Evolutionary conservation across 2,888 invertebrate genomes (phyloP), one percentile per base, ranked within the genome.

Genomic region (Scrobipalpa costella): DNA sequence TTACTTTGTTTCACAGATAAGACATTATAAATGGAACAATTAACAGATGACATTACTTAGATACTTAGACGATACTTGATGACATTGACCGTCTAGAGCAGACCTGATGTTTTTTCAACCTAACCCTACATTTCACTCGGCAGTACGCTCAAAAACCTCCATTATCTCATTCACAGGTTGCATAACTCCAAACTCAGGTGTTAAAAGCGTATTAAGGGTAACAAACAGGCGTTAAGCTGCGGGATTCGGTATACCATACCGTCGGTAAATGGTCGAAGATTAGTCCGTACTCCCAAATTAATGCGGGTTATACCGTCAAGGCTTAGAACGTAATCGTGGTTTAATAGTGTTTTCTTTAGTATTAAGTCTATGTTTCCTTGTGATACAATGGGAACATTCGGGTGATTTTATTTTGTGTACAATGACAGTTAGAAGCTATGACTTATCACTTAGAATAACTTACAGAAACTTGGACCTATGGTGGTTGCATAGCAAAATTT

Each of bases 191-290:
- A 63, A 50, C 49, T 81, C 88, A 88, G 87, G 90, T 90, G 90
- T 86, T 88, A 88, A 88, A 87, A 88, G 81, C 86, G 83, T 85
- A 88, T 88, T 87, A 89, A 78, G 78, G 50, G 80, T 78, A 77
- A 87, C 90, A 89, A 90, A 90, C 88, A 89, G 85, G 86, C 83
- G 87, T 77, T 89, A 90, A 89, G 88, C 86, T 79, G 77, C 75
- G 81, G 84, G 82, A 83, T 86, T 84, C 84, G 82, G 83, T 80
- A 80, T 76, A 81, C 84, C 83, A 82, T 80, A 77, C 79, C 83
- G 55, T 79, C 76, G 78, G 78, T 79, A 84, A 89, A 89, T 80
- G 86, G 84, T 76, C 76, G 81, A 88, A 90, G 88, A 90, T 90
- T 88, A 89, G 82, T 84, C 78, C 77, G 79, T 76, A 83, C 83